A percentile compares a stretch with the other conserved stretches of the same genome.
Conservation (phyloP, 2,797 vertebrate genomes). For the Danio aesculapii region DNA sequence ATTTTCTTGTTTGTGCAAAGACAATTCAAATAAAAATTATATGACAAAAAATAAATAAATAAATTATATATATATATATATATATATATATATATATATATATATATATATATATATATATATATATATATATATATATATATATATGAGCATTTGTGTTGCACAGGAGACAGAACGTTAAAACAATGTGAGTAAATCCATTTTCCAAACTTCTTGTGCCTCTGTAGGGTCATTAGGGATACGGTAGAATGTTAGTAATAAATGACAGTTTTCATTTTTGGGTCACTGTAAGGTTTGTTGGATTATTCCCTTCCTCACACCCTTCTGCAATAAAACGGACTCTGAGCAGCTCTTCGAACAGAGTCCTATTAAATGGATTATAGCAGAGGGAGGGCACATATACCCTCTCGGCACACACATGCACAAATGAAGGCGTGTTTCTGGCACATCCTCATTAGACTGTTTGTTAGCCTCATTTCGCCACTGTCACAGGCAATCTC, state of each 20-base stretch:
- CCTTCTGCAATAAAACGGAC: background rate
- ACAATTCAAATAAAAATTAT: background rate
- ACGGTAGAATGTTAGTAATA: background rate
- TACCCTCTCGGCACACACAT: constrained; percentile 67
- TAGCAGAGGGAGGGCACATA: constrained; percentile 64
- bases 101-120: too few relatives aligned
- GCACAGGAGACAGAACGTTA: background rate
- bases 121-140: too few relatives aligned
- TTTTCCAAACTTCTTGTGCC: background rate
- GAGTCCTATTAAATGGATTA: constrained; percentile 78
- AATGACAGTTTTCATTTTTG: background rate
- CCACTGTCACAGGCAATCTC: constrained; percentile 81
- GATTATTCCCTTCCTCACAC: constrained; percentile 5
- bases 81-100: too few relatives aligned
- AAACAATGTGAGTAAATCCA: background rate
- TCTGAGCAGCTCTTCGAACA: constrained; percentile 50
- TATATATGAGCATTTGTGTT: background rate
- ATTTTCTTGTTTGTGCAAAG: background rate
- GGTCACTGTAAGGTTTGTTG: background rate
- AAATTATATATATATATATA: too few relatives aligned
- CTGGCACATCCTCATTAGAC: constrained; percentile 74
- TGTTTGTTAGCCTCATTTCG: constrained; percentile 84
- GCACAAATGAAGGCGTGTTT: constrained; percentile 72
- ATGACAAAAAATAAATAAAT: too few relatives aligned
- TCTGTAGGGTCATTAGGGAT: background rate